Percentiles rank a stretch among this genome's conserved stretches.
phyloP scores from a whole-genome alignment of 1,140 invertebrate species.

The Aradophagus sp. region DNA sequence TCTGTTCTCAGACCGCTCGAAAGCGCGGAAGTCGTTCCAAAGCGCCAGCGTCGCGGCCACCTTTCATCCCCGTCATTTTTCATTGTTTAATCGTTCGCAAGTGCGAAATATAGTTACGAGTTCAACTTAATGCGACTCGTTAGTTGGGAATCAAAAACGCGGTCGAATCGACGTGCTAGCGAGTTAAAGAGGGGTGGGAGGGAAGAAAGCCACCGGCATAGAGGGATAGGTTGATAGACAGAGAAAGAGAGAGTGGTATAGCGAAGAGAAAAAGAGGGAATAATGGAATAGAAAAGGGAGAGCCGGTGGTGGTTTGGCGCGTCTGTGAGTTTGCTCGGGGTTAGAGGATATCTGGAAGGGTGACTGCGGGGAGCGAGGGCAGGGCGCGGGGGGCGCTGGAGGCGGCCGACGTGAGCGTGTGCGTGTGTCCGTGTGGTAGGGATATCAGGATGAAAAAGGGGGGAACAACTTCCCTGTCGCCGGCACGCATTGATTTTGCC shows the following conservation, averaged over 20 bases:
- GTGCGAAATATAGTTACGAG: constrained; percentile 12
- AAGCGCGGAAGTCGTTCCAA: too few species aligned
- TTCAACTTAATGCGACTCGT: constrained; percentile 5
- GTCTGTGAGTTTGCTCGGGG: constrained; percentile 41
- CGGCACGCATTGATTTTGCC: constrained; percentile 73
- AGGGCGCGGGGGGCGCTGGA: constrained; percentile 6
- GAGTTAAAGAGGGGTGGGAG: not conserved
- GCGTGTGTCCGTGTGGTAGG: constrained; percentile 29
- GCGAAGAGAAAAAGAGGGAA: constrained; percentile 8
- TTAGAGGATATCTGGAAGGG: constrained; percentile 46
- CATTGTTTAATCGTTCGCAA: too few species aligned
- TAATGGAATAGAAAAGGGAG: constrained; percentile 24
- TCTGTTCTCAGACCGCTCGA: too few species aligned
- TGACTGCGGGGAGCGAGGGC: constrained; percentile 11
- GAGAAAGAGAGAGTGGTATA: constrained; percentile 7
- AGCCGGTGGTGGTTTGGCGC: constrained; percentile 13
- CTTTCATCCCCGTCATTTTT: too few species aligned
- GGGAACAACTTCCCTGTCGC: constrained; percentile 65
- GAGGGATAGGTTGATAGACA: not conserved
- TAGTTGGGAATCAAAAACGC: constrained; percentile 16
- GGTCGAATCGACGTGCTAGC: constrained; percentile 11
- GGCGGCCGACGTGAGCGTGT: constrained; percentile 14
- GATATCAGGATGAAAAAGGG: constrained; percentile 50
- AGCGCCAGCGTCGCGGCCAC: too few species aligned
- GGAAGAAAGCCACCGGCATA: too few species aligned